These are phyloP conservation scores for Globodera ellingtonae DNA, from an alignment of 1,140 invertebrate genomes.

Conservation along the genomic window DNA sequence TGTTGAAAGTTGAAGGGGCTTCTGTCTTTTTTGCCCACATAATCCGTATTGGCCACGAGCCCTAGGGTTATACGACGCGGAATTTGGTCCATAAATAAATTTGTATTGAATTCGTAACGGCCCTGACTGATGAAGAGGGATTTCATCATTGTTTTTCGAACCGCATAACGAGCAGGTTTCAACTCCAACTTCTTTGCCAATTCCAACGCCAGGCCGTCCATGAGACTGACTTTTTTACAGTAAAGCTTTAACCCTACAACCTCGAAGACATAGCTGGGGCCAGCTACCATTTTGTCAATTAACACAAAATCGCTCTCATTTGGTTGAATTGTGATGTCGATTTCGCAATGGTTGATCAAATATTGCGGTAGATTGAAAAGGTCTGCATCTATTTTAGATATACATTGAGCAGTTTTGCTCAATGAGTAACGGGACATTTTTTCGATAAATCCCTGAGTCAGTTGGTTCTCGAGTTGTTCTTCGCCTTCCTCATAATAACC, in stretches of 20 bases:
- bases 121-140: conserved; percentile 20
- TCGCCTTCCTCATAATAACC: too few relatives aligned
- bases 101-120: conserved; percentile 15
- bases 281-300: not conserved
- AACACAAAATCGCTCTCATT: not conserved
- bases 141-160: conserved; percentile 26
- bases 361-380: too few relatives aligned
- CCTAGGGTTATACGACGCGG: conserved; percentile 15
- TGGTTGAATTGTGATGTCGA: conserved; percentile 1
- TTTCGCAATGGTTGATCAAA: not conserved
- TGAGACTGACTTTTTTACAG: conserved; percentile 13
- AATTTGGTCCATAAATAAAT: conserved; percentile 31
- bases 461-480: too few relatives aligned
- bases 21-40: conserved; percentile 14
- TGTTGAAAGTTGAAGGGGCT: conserved; percentile 34
- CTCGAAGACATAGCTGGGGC: not conserved
- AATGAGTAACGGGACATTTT: too few relatives aligned
- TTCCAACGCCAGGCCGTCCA: conserved; percentile 23
- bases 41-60: conserved; percentile 20
- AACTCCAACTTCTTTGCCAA: conserved; percentile 17
- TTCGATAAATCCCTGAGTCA: too few relatives aligned
- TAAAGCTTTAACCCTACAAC: not conserved
- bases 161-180: conserved; percentile 9
- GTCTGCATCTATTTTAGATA: too few relatives aligned
- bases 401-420: too few relatives aligned